These are phyloP conservation scores for Trichomalopsis sarcophagae DNA, from an alignment of 1,140 invertebrate species.

Conservation along the genomic window DNA sequence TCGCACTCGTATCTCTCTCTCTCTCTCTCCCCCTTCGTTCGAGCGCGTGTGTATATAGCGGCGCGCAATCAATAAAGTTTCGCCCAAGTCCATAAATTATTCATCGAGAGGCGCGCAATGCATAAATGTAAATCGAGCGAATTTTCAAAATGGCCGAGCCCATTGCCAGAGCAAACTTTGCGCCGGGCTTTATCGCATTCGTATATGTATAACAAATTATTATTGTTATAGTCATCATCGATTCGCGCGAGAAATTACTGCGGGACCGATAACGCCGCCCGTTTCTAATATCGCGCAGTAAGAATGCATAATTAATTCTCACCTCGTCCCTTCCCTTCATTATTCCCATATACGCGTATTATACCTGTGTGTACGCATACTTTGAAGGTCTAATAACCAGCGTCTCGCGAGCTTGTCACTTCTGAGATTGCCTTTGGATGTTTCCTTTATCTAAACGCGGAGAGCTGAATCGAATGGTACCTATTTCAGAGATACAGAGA, in stretches of 20 bases:
- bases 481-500: neutral
- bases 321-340: neutral
- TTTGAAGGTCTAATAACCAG: too few relatives aligned
- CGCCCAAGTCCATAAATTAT: conserved; percentile 50
- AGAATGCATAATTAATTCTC: conserved; percentile 38
- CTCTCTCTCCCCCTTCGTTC: neutral
- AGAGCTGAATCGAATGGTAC: too few relatives aligned
- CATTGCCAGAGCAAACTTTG: conserved; percentile 38
- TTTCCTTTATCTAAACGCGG: neutral
- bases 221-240: conserved; percentile 18
- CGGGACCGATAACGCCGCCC: conserved; percentile 3
- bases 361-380: too few relatives aligned
- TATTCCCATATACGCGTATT: neutral
- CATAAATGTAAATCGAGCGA: conserved; percentile 51
- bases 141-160: conserved; percentile 42
- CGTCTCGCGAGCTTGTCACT: too few relatives aligned
- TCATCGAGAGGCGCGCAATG: conserved; percentile 45
- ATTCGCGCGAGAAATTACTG: conserved; percentile 41
- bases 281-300: conserved; percentile 26
- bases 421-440: neutral
- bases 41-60: neutral
- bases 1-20: neutral
- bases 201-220: conserved; percentile 46
- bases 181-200: conserved; percentile 31
- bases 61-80: conserved; percentile 50